phyloP scores from a whole-genome alignment of 2,888 invertebrate species.

The Cryptocephalus moraei region DNA sequence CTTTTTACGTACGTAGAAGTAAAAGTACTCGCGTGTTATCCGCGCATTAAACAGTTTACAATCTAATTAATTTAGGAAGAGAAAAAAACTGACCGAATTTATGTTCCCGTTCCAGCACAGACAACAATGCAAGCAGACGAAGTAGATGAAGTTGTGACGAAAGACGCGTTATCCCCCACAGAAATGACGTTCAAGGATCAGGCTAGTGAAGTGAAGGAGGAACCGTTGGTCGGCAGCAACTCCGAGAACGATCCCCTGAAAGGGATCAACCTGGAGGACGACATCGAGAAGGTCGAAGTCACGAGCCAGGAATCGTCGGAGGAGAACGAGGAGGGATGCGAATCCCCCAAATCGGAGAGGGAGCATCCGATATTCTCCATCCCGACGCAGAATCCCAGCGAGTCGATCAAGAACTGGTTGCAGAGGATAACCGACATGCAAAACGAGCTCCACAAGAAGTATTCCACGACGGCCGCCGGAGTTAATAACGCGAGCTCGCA shows the following conservation, averaged over 20 bases:
- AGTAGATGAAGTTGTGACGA: conserved; percentile 18
- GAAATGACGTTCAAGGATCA: conserved; percentile 27
- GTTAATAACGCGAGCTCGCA: not conserved
- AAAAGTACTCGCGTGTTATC: no score
- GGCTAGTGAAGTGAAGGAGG: conserved; percentile 15
- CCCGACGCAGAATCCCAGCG: conserved; percentile 43
- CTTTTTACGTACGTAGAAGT: no score
- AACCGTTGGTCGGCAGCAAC: conserved; percentile 7
- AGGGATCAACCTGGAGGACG: conserved; percentile 31
- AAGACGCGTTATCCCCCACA: conserved; percentile 8
- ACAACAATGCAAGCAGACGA: conserved; percentile 26
- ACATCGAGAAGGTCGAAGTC: conserved; percentile 33
- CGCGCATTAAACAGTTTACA: no score
- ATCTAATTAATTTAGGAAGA: no score
- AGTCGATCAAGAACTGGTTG: conserved; percentile 64
- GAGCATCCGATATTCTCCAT: conserved; percentile 21
- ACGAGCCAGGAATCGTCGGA: conserved; percentile 29
- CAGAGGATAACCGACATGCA: conserved; percentile 66
- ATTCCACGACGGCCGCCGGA: not conserved
- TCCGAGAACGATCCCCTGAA: conserved; percentile 13
- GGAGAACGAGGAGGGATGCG: conserved; percentile 15
- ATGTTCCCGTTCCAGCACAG: conserved; percentile 15
- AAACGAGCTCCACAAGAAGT: conserved; percentile 42
- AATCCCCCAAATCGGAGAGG: conserved; percentile 4
- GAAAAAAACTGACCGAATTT: not conserved